Conservation (phyloP, 2,797 vertebrate genomes). For the Gobio occitaniae region DNA sequence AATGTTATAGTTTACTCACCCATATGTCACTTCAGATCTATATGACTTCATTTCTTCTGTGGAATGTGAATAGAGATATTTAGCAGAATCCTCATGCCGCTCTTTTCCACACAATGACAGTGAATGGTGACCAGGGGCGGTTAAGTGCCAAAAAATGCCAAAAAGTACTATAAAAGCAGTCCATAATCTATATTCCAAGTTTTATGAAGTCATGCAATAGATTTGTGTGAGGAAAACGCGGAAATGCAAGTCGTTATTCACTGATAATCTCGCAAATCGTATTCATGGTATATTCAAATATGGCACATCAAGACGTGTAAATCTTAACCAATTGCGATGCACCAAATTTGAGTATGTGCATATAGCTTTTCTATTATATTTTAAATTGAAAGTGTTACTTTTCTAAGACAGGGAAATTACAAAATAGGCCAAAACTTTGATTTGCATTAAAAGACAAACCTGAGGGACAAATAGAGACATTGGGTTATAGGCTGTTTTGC, state of each 20-base stretch:
- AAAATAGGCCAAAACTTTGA: not conserved
- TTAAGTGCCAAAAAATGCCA: not conserved
- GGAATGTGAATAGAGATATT: not conserved
- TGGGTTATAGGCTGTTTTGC: too few relatives aligned
- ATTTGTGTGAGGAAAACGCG: not conserved
- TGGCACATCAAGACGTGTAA: not conserved
- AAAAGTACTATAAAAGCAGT: not conserved
- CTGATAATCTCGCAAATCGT: not conserved
- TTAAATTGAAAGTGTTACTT: not conserved
- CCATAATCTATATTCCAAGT: not conserved
- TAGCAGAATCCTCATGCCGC: not conserved
- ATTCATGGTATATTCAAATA: not conserved
- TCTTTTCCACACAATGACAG: not conserved
- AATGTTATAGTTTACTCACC: not conserved
- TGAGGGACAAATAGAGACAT: not conserved
- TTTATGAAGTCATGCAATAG: not conserved
- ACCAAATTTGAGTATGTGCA: not conserved
- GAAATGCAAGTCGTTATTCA: not conserved
- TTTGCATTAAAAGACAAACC: not conserved
- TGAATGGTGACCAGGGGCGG: not conserved
- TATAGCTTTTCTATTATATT: not conserved
- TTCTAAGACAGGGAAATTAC: not conserved
- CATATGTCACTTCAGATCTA: conserved; percentile 8
- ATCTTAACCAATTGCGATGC: not conserved
- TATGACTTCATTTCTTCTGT: conserved; percentile 1